Evolutionary conservation across 64 coral and sea anemone genomes (phyloP).

Genomic region (Stylophora pistillata): DNA sequence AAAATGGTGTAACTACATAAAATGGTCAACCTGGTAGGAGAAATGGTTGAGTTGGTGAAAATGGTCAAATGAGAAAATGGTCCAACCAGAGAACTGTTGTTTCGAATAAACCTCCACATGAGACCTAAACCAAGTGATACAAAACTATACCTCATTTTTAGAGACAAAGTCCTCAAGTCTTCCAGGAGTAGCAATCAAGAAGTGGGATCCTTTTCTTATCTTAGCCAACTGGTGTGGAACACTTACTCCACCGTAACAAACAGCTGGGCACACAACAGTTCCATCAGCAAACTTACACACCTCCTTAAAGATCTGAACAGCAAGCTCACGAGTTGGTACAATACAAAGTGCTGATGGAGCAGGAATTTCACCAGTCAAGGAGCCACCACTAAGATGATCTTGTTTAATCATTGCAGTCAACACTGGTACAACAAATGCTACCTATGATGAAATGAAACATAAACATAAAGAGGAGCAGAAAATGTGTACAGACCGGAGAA

Average conservation of each 20-base stretch:
- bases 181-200: slow-evolving; percentile 89
- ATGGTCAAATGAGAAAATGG: not conserved
- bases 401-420: slow-evolving; percentile 75
- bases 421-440: slow-evolving; percentile 85
- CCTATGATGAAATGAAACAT: slow-evolving; percentile 29
- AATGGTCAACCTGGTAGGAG: too few species aligned
- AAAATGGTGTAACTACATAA: too few species aligned
- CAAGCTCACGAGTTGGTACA: slow-evolving; percentile 94
- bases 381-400: slow-evolving; percentile 63
- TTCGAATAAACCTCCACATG: not conserved
- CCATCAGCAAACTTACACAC: slow-evolving; percentile 78
- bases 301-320: slow-evolving; percentile 82
- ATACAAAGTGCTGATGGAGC: slow-evolving; percentile 82
- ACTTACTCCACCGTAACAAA: slow-evolving; percentile 94
- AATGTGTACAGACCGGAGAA: too few species aligned
- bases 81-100: not conserved
- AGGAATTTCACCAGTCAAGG: slow-evolving; percentile 56
- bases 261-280: slow-evolving; percentile 62
- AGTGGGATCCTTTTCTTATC: slow-evolving; percentile 82
- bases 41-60: not conserved
- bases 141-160: slow-evolving; percentile 57
- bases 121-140: too few species aligned
- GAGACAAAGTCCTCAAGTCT: slow-evolving; percentile 83
- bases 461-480: too few species aligned
- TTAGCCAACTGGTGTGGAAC: slow-evolving; percentile 70